These are phyloP conservation scores for Clanis bilineata DNA, from an alignment of 2,888 invertebrate genomes.

Conservation along the genomic window DNA sequence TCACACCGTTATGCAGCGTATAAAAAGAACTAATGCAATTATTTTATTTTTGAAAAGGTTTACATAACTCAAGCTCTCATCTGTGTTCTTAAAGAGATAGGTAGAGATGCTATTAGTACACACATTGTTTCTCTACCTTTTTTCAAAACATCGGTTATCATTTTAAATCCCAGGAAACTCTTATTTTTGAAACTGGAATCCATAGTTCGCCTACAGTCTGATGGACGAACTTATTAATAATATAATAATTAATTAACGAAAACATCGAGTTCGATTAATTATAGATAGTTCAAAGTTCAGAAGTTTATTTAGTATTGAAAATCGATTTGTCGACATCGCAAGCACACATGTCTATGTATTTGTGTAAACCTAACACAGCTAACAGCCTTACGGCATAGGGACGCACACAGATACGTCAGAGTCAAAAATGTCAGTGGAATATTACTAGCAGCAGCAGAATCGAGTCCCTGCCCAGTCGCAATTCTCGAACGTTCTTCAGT, in stretches of 20 bases:
- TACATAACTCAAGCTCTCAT: background rate
- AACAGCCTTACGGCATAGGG: constrained; percentile 30
- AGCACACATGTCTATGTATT: constrained; percentile 34
- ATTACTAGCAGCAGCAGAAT: constrained; percentile 48
- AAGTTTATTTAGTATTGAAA: no score
- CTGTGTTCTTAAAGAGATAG: background rate
- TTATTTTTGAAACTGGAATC: no score
- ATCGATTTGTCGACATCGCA: constrained; percentile 21
- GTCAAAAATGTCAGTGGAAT: constrained; percentile 68
- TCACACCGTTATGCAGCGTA: constrained; percentile 23
- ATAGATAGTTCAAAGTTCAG: no score
- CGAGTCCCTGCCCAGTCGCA: constrained; percentile 29
- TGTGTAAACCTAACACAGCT: constrained; percentile 34
- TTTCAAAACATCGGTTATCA: no score
- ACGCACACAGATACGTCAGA: constrained; percentile 43
- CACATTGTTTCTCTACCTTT: background rate
- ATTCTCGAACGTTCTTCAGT: constrained; percentile 59
- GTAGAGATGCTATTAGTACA: background rate
- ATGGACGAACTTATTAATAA: no score
- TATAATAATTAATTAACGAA: no score
- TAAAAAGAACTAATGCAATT: background rate
- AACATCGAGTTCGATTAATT: no score
- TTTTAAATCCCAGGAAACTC: no score
- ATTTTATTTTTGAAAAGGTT: background rate
- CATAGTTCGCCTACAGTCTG: no score